Conservation (phyloP, 2,113 vertebrate species). For the Cacatua alba region DNA sequence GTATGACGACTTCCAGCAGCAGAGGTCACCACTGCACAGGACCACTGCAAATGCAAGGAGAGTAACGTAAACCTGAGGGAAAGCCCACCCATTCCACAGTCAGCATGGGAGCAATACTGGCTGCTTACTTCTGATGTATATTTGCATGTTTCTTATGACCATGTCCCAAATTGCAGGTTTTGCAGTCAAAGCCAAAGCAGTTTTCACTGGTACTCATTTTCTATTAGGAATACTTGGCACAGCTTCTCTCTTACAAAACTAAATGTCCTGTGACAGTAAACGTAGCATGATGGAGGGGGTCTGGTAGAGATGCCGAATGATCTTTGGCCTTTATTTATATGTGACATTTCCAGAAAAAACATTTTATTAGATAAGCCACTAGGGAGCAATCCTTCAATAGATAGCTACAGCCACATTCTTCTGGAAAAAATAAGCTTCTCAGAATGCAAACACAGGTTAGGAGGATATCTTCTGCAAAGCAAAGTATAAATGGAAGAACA, state of each 20-base stretch:
- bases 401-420: background rate
- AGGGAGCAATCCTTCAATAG: conserved; percentile 28
- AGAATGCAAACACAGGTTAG: background rate
- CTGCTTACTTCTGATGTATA: background rate
- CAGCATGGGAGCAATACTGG: background rate
- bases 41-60: background rate
- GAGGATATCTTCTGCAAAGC: background rate
- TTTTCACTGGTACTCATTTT: conserved; percentile 25
- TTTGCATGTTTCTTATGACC: background rate
- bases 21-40: background rate
- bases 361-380: conserved; percentile 38
- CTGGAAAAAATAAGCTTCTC: background rate
- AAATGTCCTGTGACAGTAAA: conserved; percentile 48
- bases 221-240: background rate
- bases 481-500: background rate
- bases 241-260: conserved; percentile 6
- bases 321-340: conserved; percentile 54
- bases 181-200: background rate
- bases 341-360: conserved; percentile 60
- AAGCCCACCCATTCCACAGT: background rate
- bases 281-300: background rate
- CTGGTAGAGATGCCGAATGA: background rate
- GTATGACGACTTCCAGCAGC: background rate
- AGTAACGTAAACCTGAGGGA: background rate
- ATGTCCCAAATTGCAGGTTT: background rate